phyloP scores from a whole-genome alignment of 1,140 invertebrate genomes.

The Diorhabda carinulata region DNA sequence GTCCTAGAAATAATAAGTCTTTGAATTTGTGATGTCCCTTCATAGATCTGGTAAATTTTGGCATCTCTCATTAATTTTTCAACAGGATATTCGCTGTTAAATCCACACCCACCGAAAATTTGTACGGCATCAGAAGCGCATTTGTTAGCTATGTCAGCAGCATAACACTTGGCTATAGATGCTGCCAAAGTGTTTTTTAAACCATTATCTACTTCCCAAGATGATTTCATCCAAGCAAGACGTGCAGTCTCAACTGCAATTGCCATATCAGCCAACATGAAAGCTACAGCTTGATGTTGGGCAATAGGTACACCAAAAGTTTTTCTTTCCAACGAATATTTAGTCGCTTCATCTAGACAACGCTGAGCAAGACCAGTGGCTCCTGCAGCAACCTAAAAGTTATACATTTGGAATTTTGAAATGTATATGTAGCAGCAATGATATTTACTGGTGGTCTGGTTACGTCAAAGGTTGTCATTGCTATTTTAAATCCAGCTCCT shows the following conservation, averaged over 20 bases:
- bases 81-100: constrained; percentile 94
- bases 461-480: constrained; percentile 92
- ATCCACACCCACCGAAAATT: constrained; percentile 94
- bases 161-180: constrained; percentile 89
- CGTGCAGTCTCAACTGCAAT: constrained; percentile 83
- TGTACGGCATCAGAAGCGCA: constrained; percentile 92
- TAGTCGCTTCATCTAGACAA: constrained; percentile 85
- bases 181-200: constrained; percentile 75
- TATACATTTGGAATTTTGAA: not conserved
- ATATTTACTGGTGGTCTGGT: constrained; percentile 76
- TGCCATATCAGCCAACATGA: constrained; percentile 93
- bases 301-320: constrained; percentile 84
- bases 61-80: constrained; percentile 98
- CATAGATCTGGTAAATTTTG: constrained; percentile 98
- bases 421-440: too few species aligned
- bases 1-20: constrained; percentile 78
- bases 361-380: constrained; percentile 85
- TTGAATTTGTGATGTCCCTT: constrained; percentile 96
- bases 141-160: constrained; percentile 90
- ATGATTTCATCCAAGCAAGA: constrained; percentile 75
- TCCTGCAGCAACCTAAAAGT: constrained; percentile 71
- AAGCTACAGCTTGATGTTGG: constrained; percentile 82
- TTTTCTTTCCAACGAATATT: constrained; percentile 89
- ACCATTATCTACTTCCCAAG: constrained; percentile 83
- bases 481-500: constrained; percentile 91